These are phyloP conservation scores for Drosophila pegasa DNA, from an alignment of 2,888 invertebrate species.

Conservation along the genomic window DNA sequence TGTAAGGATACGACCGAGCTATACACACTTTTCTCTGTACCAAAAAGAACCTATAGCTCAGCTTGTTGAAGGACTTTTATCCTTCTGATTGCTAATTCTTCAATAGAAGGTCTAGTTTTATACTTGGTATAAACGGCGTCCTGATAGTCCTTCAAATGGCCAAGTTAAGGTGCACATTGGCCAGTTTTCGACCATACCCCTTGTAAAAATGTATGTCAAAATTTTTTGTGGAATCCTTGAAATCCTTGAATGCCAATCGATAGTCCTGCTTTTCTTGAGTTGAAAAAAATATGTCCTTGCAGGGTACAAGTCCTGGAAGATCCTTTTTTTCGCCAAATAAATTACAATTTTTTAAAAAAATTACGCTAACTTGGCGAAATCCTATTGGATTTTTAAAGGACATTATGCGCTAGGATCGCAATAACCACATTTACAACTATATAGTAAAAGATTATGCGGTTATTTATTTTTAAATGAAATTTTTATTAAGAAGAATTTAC, in stretches of 20 bases:
- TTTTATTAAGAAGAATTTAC: too few species aligned
- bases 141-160: not conserved
- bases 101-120: not conserved
- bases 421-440: too few species aligned
- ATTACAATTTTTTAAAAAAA: not conserved
- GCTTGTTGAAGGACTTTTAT: not conserved
- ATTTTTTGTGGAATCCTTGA: not conserved
- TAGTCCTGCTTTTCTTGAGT: not conserved
- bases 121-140: not conserved
- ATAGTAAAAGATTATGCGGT: too few species aligned
- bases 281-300: not conserved
- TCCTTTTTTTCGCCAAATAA: slow-evolving; percentile 1
- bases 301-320: not conserved
- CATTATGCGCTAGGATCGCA: not conserved
- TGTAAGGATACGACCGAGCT: not conserved
- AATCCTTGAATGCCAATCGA: not conserved
- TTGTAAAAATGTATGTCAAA: not conserved
- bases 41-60: not conserved
- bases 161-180: not conserved
- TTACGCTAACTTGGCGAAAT: not conserved
- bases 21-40: not conserved
- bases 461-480: too few species aligned
- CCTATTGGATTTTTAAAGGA: not conserved
- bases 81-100: not conserved
- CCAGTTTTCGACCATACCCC: slow-evolving; percentile 10